phyloP scores from a whole-genome alignment of 2,797 vertebrate genomes.

The Enteromius fasciolatus region DNA sequence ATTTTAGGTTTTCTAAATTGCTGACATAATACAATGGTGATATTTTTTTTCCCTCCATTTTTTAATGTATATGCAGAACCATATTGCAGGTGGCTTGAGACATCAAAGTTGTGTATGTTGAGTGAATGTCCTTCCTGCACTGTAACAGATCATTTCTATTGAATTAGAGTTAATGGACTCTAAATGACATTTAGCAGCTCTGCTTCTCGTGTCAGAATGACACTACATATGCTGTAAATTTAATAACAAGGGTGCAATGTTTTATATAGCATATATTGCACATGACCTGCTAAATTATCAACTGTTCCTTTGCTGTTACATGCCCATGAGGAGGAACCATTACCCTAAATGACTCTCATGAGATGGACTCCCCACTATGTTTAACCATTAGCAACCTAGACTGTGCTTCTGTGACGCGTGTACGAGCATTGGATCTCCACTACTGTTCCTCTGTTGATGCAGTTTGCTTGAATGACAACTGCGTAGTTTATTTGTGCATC shows the following conservation, averaged over 20 bases:
- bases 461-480: neutral
- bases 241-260: neutral
- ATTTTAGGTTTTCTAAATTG: neutral
- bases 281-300: constrained; percentile 2
- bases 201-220: neutral
- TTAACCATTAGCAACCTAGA: neutral
- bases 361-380: neutral
- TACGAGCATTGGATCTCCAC: neutral
- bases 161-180: neutral
- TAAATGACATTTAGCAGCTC: neutral
- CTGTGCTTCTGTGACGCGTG: neutral
- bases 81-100: neutral
- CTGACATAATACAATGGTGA: neutral
- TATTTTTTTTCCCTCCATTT: neutral
- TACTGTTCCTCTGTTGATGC: neutral
- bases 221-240: neutral
- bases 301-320: neutral
- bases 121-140: neutral
- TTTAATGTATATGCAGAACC: neutral
- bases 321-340: neutral
- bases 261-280: constrained; percentile 5
- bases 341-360: neutral
- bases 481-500: neutral
- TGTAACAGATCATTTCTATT: neutral
- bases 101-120: neutral